Evolutionary conservation across 1,140 invertebrate species (phyloP).

Genomic region (Ooceraea biroi): DNA sequence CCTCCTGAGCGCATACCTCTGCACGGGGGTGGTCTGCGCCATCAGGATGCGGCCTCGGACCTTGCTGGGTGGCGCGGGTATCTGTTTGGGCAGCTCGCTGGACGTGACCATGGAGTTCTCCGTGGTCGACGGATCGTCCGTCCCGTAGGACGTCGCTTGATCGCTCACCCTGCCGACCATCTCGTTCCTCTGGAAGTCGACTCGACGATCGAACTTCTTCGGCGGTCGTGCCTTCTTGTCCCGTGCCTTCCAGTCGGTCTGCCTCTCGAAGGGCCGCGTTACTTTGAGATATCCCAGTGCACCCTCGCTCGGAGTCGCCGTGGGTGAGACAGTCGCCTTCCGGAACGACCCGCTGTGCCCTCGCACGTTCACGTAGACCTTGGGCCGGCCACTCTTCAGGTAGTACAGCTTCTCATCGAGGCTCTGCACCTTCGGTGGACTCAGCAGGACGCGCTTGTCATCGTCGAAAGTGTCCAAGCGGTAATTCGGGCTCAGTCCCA

Average conservation of each 20-base stretch:
- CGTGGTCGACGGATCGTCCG: conserved; percentile 73
- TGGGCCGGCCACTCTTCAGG: conserved; percentile 78
- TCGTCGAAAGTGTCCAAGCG: conserved; percentile 63
- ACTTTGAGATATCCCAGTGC: conserved; percentile 65
- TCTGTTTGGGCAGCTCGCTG: conserved; percentile 85
- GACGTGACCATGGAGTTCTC: conserved; percentile 82
- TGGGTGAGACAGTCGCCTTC: conserved; percentile 53
- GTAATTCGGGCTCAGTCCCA: conserved; percentile 70
- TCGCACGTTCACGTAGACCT: conserved; percentile 80
- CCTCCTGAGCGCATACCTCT: conserved; percentile 76
- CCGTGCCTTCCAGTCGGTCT: conserved; percentile 59
- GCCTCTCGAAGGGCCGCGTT: conserved; percentile 63
- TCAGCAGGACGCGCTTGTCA: conserved; percentile 46
- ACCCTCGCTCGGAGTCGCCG: conserved; percentile 65
- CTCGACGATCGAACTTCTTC: conserved; percentile 65
- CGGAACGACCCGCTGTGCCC: conserved; percentile 78
- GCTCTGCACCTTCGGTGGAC: conserved; percentile 54
- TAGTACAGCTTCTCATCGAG: conserved; percentile 82
- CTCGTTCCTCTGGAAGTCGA: conserved; percentile 12
- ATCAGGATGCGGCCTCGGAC: conserved; percentile 68
- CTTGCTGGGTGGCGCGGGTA: conserved; percentile 83
- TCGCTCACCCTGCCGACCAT: conserved; percentile 20
- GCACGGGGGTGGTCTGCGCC: conserved; percentile 81
- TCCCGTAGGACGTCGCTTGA: conserved; percentile 27
- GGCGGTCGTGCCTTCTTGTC: conserved; percentile 60